phyloP scores from a whole-genome alignment of 1,140 invertebrate species.

The Melanaphis sacchari region DNA sequence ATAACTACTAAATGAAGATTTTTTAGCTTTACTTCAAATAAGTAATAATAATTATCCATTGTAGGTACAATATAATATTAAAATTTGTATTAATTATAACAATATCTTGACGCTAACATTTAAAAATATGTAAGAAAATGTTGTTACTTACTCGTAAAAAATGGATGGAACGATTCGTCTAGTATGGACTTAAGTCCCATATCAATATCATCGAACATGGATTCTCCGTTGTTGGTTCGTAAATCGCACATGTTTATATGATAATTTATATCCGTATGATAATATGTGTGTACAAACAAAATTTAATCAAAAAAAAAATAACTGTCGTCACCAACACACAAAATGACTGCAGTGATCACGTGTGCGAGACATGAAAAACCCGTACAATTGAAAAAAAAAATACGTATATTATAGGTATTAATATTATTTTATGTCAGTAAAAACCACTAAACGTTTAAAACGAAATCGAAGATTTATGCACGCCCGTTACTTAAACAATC shows the following conservation, averaged over 20 bases:
- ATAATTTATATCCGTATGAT: background rate
- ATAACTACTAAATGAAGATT: too few relatives aligned
- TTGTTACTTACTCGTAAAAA: constrained; percentile 13
- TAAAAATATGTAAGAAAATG: background rate
- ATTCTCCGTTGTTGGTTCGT: background rate
- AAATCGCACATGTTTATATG: constrained; percentile 22
- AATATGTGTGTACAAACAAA: background rate
- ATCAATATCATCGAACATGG: constrained; percentile 36
- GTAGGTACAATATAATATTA: background rate
- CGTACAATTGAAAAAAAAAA: background rate
- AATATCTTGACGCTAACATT: background rate
- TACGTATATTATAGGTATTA: background rate
- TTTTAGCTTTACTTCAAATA: background rate
- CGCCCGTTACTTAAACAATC: background rate
- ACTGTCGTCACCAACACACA: background rate
- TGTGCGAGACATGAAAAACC: background rate
- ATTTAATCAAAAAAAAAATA: background rate
- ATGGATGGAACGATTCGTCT: constrained; percentile 47
- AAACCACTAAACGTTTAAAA: background rate
- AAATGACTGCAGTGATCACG: background rate
- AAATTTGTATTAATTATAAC: background rate
- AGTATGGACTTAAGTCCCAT: constrained; percentile 37
- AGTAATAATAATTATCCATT: background rate
- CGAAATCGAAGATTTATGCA: background rate
- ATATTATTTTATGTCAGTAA: background rate